Conservation (phyloP, 2,113 vertebrate genomes). For the Tylochromis polylepis region DNA sequence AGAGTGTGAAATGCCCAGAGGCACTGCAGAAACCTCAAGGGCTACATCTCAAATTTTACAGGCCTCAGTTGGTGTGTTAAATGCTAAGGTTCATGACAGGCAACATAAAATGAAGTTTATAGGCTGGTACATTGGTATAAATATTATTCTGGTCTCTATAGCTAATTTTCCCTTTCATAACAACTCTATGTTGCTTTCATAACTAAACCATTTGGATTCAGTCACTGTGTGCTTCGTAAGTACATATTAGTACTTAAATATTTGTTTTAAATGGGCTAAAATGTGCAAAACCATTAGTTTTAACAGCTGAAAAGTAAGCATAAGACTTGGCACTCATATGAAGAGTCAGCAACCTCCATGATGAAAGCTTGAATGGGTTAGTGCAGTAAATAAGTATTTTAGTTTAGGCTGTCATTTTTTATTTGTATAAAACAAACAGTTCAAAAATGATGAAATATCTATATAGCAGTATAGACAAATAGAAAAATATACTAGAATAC, state of each 20-base stretch:
- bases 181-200: not conserved
- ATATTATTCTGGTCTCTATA: not conserved
- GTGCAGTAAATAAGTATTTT: not conserved
- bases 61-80: not conserved
- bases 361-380: not conserved
- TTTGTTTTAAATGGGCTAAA: not conserved
- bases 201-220: not conserved
- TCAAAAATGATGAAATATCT: not conserved
- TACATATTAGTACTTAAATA: not conserved
- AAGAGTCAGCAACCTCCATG: not conserved
- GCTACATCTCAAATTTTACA: not conserved
- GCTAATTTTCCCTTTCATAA: not conserved
- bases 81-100: not conserved
- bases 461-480: not conserved
- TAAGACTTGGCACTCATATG: not conserved
- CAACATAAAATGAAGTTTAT: not conserved
- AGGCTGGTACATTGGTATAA: not conserved
- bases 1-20: not conserved
- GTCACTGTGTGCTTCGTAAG: not conserved
- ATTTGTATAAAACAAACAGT: not conserved
- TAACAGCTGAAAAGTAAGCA: not conserved
- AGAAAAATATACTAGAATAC: not conserved
- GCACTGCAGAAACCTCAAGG: not conserved
- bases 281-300: not conserved
- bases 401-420: not conserved